These are phyloP conservation scores for Parnassius smintheus DNA, from an alignment of 2,888 invertebrate genomes.

Conservation along the genomic window DNA sequence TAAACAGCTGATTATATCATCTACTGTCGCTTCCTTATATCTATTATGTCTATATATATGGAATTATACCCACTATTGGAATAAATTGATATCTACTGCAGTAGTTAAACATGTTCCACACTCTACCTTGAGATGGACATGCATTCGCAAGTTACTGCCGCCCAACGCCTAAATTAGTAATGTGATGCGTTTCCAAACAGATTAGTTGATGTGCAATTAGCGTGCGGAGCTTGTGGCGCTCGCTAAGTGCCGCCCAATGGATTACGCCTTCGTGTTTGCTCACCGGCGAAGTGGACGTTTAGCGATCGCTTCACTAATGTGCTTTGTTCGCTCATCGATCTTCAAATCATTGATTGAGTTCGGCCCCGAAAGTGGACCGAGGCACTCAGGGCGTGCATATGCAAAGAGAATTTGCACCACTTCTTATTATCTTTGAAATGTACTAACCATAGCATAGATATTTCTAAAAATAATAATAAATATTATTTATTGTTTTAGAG, in stretches of 20 bases:
- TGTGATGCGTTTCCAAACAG: constrained; percentile 70
- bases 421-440: too few species aligned
- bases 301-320: constrained; percentile 66
- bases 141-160: constrained; percentile 22
- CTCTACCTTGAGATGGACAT: not conserved
- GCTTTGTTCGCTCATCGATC: constrained; percentile 64
- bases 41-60: too few species aligned
- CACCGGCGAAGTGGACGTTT: constrained; percentile 68
- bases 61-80: too few species aligned
- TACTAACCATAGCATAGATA: too few species aligned
- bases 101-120: too few species aligned
- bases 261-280: constrained; percentile 73
- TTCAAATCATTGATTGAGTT: constrained; percentile 60
- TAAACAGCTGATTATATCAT: too few species aligned
- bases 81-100: too few species aligned
- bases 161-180: constrained; percentile 38
- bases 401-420: not conserved
- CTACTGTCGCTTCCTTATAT: too few species aligned
- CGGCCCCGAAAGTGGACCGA: constrained; percentile 15
- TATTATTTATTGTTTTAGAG: too few species aligned
- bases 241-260: constrained; percentile 74
- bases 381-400: constrained; percentile 7
- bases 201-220: constrained; percentile 75
- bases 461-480: too few species aligned
- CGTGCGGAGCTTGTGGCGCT: constrained; percentile 68